phyloP scores from a whole-genome alignment of 2,888 invertebrate genomes.

The Cryptus armator region DNA sequence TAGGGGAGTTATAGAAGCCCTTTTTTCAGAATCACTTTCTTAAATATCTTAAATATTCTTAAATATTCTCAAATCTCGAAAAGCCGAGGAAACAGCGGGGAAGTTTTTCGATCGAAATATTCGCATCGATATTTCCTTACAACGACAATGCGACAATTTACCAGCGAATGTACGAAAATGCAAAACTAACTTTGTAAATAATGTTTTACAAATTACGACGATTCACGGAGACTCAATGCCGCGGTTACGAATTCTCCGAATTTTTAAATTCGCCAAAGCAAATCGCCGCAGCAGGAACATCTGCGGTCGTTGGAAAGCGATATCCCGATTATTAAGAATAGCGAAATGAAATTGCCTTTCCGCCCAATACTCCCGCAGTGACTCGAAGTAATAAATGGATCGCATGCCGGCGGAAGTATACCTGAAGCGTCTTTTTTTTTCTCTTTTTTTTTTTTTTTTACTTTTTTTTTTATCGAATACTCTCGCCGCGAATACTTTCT shows the following conservation, averaged over 20 bases:
- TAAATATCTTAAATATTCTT: no score
- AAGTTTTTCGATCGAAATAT: not conserved
- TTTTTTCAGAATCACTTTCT: no score
- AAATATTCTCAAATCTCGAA: no score
- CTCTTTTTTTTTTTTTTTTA: not conserved
- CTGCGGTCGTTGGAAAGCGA: constrained; percentile 38
- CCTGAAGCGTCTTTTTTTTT: constrained; percentile 1
- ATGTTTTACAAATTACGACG: not conserved
- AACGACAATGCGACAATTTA: not conserved
- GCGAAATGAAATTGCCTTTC: constrained; percentile 44
- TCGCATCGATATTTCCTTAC: not conserved
- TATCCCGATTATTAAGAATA: constrained; percentile 10
- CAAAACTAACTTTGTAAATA: not conserved
- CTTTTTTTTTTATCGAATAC: not conserved
- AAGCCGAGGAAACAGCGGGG: no score
- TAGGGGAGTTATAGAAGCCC: no score
- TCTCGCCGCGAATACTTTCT: constrained; percentile 34
- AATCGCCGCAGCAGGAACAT: not conserved
- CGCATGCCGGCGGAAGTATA: constrained; percentile 44
- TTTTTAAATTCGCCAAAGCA: constrained; percentile 5
- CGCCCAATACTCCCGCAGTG: not conserved
- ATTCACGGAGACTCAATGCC: not conserved
- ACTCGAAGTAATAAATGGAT: constrained; percentile 37
- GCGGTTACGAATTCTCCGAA: constrained; percentile 2
- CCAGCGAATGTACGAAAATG: not conserved